Evolutionary conservation across 2,113 vertebrate species (phyloP).

Genomic region (Empidonax traillii): DNA sequence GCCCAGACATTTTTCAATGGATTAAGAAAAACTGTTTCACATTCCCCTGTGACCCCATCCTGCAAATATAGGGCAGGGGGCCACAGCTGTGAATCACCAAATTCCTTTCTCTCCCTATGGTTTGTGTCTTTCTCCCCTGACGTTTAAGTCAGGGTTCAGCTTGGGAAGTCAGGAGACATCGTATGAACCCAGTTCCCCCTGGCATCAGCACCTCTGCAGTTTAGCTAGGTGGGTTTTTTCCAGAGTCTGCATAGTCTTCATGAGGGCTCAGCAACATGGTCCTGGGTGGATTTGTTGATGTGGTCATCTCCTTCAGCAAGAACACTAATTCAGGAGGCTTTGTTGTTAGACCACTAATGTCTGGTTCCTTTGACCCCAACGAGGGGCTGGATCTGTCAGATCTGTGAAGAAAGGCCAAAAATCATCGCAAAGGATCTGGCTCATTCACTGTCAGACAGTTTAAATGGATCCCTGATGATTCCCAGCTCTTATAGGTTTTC

Average conservation of each 20-base stretch:
- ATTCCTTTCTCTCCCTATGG: background rate
- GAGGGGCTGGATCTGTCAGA: background rate
- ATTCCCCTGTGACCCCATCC: background rate
- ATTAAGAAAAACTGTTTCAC: background rate
- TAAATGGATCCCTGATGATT: background rate
- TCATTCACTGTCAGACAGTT: background rate
- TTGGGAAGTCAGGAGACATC: background rate
- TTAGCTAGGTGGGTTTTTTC: background rate
- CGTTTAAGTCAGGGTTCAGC: background rate
- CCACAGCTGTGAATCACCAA: background rate
- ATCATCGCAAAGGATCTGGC: rapidly evolving
- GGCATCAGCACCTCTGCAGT: background rate
- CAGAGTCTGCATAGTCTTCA: background rate
- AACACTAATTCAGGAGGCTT: background rate
- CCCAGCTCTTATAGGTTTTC: background rate
- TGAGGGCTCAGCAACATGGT: background rate
- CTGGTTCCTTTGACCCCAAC: background rate
- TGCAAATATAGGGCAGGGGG: background rate
- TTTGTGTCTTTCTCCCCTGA: background rate
- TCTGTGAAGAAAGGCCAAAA: background rate
- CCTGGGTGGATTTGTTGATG: background rate
- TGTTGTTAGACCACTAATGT: background rate
- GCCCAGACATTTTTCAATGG: background rate
- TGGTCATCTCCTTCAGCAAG: background rate
- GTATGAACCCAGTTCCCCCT: rapidly evolving